These are phyloP conservation scores for Tarsius wallacei DNA, from an alignment of 2,797 vertebrate species.

Conservation along the genomic window DNA sequence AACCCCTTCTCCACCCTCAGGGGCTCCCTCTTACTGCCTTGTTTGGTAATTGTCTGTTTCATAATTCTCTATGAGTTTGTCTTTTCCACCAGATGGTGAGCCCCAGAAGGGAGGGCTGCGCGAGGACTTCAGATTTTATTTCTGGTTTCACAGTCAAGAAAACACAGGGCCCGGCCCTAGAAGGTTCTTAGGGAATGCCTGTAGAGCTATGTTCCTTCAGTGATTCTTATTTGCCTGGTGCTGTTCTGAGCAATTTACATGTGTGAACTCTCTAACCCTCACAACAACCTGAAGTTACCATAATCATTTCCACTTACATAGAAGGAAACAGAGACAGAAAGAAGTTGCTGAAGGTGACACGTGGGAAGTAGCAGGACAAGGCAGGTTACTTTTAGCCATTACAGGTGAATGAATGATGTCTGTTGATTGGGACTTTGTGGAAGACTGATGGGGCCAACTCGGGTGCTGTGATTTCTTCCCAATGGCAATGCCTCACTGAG, in stretches of 20 bases:
- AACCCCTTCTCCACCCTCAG: not conserved
- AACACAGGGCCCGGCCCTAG: not conserved
- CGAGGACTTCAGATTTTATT: not conserved
- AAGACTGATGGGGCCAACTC: not conserved
- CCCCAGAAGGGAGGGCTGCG: not conserved
- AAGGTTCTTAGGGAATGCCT: constrained; percentile 10
- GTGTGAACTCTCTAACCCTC: not conserved
- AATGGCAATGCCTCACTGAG: not conserved
- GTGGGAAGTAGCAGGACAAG: constrained; percentile 3
- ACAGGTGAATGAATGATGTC: not conserved
- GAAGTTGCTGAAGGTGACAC: not conserved
- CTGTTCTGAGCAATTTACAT: not conserved
- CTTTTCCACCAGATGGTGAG: not conserved
- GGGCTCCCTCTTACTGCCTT: not conserved
- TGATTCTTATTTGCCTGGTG: not conserved
- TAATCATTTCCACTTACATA: not conserved
- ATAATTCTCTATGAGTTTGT: not conserved
- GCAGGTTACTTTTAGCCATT: not conserved
- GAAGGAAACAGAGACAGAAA: constrained; percentile 7
- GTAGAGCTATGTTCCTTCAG: not conserved
- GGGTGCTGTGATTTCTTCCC: not conserved
- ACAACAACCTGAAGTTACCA: not conserved
- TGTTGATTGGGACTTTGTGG: not conserved
- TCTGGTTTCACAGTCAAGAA: constrained; percentile 25
- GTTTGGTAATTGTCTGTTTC: not conserved